These are phyloP conservation scores for Damaliscus lunatus DNA, from an alignment of 2,113 vertebrate species.

Conservation along the genomic window DNA sequence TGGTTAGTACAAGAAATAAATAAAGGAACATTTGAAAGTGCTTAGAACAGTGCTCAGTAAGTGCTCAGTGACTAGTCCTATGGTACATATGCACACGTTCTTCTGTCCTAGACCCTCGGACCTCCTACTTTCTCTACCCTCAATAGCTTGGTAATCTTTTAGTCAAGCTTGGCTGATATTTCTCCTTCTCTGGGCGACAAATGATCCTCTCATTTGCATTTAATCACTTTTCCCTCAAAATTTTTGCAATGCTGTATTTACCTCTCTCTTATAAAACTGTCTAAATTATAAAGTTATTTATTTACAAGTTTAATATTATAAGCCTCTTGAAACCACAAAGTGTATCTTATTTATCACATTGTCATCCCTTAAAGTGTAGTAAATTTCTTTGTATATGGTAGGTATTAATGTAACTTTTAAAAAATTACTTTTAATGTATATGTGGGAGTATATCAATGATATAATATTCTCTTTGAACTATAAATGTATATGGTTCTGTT, in stretches of 20 bases:
- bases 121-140: neutral
- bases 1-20: neutral
- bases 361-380: neutral
- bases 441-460: neutral
- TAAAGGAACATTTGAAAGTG: neutral
- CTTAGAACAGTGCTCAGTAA: neutral
- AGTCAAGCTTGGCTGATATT: neutral
- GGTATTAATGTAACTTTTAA: neutral
- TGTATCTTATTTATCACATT: neutral
- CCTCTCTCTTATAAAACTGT: neutral
- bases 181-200: neutral
- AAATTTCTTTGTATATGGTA: neutral
- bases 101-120: neutral
- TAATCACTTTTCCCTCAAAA: neutral
- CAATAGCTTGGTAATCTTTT: neutral
- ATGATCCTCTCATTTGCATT: neutral
- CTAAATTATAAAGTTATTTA: neutral
- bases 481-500: neutral
- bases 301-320: neutral
- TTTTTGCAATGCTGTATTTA: neutral
- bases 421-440: neutral
- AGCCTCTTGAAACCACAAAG: neutral
- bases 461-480: neutral
- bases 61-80: neutral
- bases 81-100: accelerated